Evolutionary conservation across 2,888 invertebrate genomes (phyloP), one percentile per base, ranked within the genome.

Genomic region (Amorpha juglandis): DNA sequence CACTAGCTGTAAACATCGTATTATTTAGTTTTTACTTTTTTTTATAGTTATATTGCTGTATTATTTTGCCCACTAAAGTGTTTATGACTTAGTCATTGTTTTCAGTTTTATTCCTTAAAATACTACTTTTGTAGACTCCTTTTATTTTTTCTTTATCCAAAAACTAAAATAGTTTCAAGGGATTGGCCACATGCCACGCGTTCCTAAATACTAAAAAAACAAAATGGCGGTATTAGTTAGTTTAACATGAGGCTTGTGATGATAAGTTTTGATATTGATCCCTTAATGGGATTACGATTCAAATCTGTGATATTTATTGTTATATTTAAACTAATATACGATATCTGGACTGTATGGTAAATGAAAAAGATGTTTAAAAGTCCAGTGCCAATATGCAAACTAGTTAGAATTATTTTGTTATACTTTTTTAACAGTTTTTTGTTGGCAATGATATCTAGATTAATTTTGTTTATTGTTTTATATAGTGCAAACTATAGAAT

Each of bases 41-140:
- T 45, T 47, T 55, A 42, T 53, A 52, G 21, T 63, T 38, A 38
- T 63, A 38, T 42, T 27, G 38, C 42, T 63, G 51, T 63, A 52
- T 63, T 64, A 35, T 16, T 65, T 65, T 58, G 55, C 64, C 48
- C 35, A 38, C 12, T 65, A 48, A 64, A 21, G 42, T 58, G 55
- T 55, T 55, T 55, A 55, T 55, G 35, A 38, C 14, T 11, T 55
- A 16, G 35, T 35, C n/a, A 35, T n/a, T 53, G 33, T 53, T 53
- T 53, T 52, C 14, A 52, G 11, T 64, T 64, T 2, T 33, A 33
- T 45, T 6, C 53, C 1, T 27, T 27, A 27, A 21, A n/a, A 12
- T 27, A 45, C 19, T 48, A 63, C 19, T 21, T 35, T 16, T 52
- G 7, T 52, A 52, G 21, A 55, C 21, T 45, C n/a, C 4, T n/a